These are phyloP conservation scores for Zaprionus tsacasi DNA, from an alignment of 1,140 invertebrate genomes.

Conservation along the genomic window DNA sequence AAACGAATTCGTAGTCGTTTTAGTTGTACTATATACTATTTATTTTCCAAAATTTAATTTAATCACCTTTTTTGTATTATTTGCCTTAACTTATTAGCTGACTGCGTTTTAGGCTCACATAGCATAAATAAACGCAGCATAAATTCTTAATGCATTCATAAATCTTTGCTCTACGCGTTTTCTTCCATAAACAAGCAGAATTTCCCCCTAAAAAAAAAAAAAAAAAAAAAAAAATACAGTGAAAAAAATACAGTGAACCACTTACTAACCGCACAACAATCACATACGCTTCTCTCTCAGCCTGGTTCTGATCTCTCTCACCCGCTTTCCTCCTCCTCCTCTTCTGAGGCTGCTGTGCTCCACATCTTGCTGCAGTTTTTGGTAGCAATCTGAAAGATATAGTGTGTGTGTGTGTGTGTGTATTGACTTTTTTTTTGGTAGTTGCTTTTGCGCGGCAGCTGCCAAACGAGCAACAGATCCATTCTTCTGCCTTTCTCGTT, in stretches of 20 bases:
- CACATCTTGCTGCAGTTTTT: slow-evolving; percentile 49
- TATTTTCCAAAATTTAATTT: too few relatives aligned
- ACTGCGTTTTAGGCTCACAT: too few relatives aligned
- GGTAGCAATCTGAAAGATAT: slow-evolving; percentile 40
- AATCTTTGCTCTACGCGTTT: slow-evolving; percentile 25
- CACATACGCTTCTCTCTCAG: slow-evolving; percentile 6
- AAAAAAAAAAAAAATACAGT: neutral
- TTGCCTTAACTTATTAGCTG: neutral
- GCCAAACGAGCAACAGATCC: slow-evolving; percentile 48
- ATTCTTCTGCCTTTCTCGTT: slow-evolving; percentile 31
- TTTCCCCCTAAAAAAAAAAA: slow-evolving; percentile 14
- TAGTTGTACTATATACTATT: too few relatives aligned
- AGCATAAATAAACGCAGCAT: too few relatives aligned
- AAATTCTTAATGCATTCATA: slow-evolving; percentile 14
- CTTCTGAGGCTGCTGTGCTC: slow-evolving; percentile 12
- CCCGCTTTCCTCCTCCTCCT: neutral
- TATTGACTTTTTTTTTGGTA: slow-evolving; percentile 29
- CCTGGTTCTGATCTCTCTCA: neutral
- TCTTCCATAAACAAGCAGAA: slow-evolving; percentile 35
- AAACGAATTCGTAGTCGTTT: too few relatives aligned
- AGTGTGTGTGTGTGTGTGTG: slow-evolving; percentile 2
- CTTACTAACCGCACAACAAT: slow-evolving; percentile 12
- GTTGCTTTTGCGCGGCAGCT: slow-evolving; percentile 42
- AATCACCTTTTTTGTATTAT: neutral
- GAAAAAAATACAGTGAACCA: slow-evolving; percentile 15